Percentiles rank a stretch among this genome's conserved stretches.
Evolutionary conservation across 2,797 vertebrate genomes (phyloP).

Genomic region (Rhabdophis nuchalis): DNA sequence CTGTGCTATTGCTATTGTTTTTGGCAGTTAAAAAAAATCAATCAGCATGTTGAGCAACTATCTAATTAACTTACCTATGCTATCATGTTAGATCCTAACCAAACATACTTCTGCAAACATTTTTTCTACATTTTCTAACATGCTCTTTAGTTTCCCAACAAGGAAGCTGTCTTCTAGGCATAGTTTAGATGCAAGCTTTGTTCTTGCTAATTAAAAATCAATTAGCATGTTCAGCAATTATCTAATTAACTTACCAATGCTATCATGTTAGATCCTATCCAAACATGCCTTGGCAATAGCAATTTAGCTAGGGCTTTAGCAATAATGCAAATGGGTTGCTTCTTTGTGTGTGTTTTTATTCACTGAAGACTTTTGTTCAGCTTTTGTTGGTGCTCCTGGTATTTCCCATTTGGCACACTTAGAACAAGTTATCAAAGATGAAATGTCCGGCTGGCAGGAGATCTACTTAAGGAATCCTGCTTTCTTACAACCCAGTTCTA

Average conservation of each 20-base stretch:
- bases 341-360: not conserved
- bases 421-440: not conserved
- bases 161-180: constrained; percentile 44
- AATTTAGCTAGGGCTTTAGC: constrained; percentile 21
- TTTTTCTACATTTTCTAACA: not conserved
- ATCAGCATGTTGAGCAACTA: constrained; percentile 32
- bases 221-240: constrained; percentile 57
- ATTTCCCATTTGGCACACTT: not conserved
- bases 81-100: constrained; percentile 51
- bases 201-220: constrained; percentile 62
- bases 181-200: constrained; percentile 29
- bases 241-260: constrained; percentile 58
- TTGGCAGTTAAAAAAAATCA: not conserved
- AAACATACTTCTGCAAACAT: constrained; percentile 45
- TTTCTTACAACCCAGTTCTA: not conserved
- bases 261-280: constrained; percentile 52
- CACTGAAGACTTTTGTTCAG: not conserved
- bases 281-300: constrained; percentile 43
- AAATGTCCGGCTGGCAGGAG: not conserved
- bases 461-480: not conserved
- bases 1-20: too few relatives aligned
- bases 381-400: not conserved
- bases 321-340: constrained; percentile 34
- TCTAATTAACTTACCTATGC: constrained; percentile 58
- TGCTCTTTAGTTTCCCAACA: constrained; percentile 39